These are phyloP conservation scores for Lophura nycthemera DNA, from an alignment of 2,113 vertebrate genomes.

Conservation along the genomic window DNA sequence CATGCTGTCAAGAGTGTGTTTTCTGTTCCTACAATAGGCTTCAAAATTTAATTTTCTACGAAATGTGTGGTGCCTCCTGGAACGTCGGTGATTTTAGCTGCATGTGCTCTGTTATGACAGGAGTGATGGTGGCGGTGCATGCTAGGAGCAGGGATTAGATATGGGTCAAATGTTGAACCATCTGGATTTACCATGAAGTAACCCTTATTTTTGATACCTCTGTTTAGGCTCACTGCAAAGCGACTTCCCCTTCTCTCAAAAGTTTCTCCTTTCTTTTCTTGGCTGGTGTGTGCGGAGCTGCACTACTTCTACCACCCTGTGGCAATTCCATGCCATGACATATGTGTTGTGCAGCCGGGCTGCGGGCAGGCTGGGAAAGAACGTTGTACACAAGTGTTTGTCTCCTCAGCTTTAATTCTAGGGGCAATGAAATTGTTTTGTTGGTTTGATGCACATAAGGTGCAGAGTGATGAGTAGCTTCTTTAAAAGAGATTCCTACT, in stretches of 20 bases:
- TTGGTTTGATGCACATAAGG: not conserved
- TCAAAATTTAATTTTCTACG: conserved; percentile 65
- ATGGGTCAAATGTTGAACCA: conserved; percentile 77
- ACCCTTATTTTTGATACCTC: conserved; percentile 63
- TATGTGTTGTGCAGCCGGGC: not conserved
- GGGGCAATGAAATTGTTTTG: not conserved
- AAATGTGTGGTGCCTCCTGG: not conserved
- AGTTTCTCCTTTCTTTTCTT: not conserved
- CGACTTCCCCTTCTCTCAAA: not conserved
- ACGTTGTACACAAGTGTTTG: not conserved
- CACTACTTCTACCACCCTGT: conserved; percentile 84
- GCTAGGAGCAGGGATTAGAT: conserved; percentile 64
- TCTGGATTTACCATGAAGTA: conserved; percentile 68
- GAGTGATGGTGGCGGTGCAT: conserved; percentile 5
- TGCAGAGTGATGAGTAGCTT: not conserved
- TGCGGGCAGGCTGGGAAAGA: not conserved
- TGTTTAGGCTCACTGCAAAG: conserved; percentile 21
- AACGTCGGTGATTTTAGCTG: not conserved
- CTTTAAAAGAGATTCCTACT: not conserved
- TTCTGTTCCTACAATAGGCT: conserved; percentile 30
- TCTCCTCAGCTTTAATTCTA: not conserved
- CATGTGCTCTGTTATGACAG: conserved; percentile 47
- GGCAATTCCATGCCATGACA: conserved; percentile 82
- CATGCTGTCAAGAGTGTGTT: not conserved
- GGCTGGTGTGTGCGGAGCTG: conserved; percentile 4